phyloP scores from a whole-genome alignment of 2,797 vertebrate genomes.

The Buceros bicornis region DNA sequence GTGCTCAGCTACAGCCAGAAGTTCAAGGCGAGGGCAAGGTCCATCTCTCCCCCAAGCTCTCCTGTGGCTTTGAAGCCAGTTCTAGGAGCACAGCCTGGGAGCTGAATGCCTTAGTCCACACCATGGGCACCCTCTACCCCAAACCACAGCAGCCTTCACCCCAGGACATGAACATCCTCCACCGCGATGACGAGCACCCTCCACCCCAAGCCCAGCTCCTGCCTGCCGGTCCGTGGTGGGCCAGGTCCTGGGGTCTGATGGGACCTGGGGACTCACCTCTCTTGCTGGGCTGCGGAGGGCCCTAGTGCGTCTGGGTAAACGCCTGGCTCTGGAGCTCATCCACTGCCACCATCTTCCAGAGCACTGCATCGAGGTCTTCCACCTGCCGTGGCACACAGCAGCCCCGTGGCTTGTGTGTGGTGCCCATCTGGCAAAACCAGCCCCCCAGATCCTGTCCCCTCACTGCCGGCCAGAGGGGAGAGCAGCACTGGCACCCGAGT shows the following conservation, averaged over 20 bases:
- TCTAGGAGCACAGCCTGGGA: not conserved
- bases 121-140: not conserved
- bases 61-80: not conserved
- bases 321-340: slow-evolving; percentile 82
- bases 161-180: not conserved
- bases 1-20: not conserved
- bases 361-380: slow-evolving; percentile 78
- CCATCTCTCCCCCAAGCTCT: not conserved
- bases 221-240: not conserved
- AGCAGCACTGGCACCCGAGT: accelerated
- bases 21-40: not conserved
- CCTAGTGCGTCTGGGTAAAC: slow-evolving; percentile 81
- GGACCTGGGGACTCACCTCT: slow-evolving; percentile 74
- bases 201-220: not conserved
- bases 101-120: not conserved
- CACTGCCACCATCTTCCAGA: slow-evolving; percentile 82
- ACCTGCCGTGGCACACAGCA: slow-evolving; percentile 60
- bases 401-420: accelerated
- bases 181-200: not conserved
- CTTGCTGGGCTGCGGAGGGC: slow-evolving; percentile 82
- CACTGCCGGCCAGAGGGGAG: not conserved
- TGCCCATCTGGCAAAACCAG: not conserved
- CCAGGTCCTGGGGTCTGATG: accelerated
- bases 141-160: not conserved
- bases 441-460: not conserved